Evolutionary conservation across 2,113 vertebrate genomes (phyloP).

Genomic region (Lagenorhynchus albirostris): DNA sequence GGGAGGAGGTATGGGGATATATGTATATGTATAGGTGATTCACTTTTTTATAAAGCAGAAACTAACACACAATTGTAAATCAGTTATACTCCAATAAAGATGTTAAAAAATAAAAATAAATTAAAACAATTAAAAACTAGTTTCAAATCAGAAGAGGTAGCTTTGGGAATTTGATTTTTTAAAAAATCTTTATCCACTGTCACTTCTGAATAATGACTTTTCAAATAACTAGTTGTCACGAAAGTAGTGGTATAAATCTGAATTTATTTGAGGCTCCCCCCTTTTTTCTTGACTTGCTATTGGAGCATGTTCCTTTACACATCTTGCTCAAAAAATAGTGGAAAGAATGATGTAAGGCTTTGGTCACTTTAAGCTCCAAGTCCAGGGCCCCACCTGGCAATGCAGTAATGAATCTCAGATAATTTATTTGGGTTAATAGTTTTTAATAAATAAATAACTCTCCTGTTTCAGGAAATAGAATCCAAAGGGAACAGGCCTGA

Average conservation of each 20-base stretch:
- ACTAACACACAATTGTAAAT: too few species aligned
- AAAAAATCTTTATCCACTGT: background rate
- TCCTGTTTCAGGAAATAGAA: conserved; percentile 25
- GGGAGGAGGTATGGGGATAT: too few species aligned
- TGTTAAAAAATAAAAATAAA: too few species aligned
- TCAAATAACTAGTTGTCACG: background rate
- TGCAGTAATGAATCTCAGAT: conserved; percentile 41
- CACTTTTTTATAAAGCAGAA: too few species aligned
- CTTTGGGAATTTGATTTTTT: background rate
- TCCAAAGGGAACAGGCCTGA: conserved; percentile 52
- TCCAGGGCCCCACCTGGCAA: background rate
- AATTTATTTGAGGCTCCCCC: background rate
- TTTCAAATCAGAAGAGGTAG: background rate
- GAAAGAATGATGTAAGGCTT: background rate
- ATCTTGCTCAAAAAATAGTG: background rate
- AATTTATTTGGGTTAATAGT: conserved; percentile 59
- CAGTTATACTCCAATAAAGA: too few species aligned
- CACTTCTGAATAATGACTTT: background rate
- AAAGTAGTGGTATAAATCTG: background rate
- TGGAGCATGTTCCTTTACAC: background rate
- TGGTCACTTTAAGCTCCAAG: background rate
- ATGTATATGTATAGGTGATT: too few species aligned
- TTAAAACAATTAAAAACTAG: background rate
- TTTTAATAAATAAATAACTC: conserved; percentile 68
- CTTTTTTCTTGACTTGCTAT: background rate